Conservation (phyloP, 2,797 vertebrate genomes). For the Pseudotriccus pelzelni region DNA sequence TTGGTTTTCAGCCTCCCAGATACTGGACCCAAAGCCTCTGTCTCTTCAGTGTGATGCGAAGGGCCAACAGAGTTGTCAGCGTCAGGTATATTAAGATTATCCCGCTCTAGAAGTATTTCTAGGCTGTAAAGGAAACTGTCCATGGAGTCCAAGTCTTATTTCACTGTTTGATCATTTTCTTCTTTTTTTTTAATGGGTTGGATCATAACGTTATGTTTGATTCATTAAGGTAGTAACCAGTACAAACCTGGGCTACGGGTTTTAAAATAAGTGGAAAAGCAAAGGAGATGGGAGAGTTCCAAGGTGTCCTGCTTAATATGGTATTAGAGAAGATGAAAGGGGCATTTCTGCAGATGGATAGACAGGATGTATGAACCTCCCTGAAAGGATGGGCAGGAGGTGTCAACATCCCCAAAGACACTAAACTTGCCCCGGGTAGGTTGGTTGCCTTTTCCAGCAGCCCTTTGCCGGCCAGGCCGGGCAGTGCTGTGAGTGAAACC, state of each 20-base stretch:
- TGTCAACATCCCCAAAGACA: neutral
- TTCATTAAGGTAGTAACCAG: neutral
- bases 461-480: neutral
- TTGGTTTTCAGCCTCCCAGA: neutral
- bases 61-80: neutral
- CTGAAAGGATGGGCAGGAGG: neutral
- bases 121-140: neutral
- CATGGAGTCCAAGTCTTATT: neutral
- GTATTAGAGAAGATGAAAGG: neutral
- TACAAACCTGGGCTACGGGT: neutral
- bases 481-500: fast-evolving
- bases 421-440: neutral
- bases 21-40: neutral
- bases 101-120: neutral
- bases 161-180: neutral
- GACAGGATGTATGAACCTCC: neutral
- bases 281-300: neutral
- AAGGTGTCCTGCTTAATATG: fast-evolving
- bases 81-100: neutral
- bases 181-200: neutral
- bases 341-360: neutral
- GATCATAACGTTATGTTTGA: neutral
- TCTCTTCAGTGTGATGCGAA: fast-evolving
- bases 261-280: neutral
- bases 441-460: neutral